These are phyloP conservation scores for Artibeus jamaicensis DNA, from an alignment of 2,797 vertebrate species.

Conservation along the genomic window DNA sequence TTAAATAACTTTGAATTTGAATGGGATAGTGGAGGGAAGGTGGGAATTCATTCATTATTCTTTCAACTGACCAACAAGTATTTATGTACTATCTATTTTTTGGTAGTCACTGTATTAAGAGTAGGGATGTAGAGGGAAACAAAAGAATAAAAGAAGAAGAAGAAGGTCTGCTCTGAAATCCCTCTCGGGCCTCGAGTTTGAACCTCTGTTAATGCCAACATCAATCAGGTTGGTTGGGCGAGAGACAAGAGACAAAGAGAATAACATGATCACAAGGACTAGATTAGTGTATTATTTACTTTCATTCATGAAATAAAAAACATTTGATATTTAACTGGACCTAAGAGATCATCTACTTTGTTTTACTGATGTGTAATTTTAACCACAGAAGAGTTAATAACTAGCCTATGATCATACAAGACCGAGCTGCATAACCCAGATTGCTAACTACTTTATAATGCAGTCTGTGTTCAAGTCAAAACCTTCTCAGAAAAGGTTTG, in stretches of 20 bases:
- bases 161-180: background rate
- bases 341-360: background rate
- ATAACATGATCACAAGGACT: background rate
- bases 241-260: background rate
- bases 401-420: background rate
- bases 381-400: background rate
- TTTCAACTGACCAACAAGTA: background rate
- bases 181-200: background rate
- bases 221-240: background rate
- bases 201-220: background rate
- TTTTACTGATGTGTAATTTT: conserved; percentile 19
- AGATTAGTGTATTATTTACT: conserved; percentile 11
- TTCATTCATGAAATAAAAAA: conserved; percentile 35
- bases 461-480: conserved; percentile 44
- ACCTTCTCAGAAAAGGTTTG: background rate
- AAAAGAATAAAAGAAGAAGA: background rate
- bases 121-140: background rate
- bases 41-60: background rate
- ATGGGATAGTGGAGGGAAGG: background rate
- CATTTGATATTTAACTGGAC: background rate
- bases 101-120: background rate
- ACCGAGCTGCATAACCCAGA: conserved; percentile 11
- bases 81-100: background rate
- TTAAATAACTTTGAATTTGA: background rate
- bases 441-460: background rate